Conservation (phyloP, 2,113 vertebrate genomes). For the Guaruba guarouba region DNA sequence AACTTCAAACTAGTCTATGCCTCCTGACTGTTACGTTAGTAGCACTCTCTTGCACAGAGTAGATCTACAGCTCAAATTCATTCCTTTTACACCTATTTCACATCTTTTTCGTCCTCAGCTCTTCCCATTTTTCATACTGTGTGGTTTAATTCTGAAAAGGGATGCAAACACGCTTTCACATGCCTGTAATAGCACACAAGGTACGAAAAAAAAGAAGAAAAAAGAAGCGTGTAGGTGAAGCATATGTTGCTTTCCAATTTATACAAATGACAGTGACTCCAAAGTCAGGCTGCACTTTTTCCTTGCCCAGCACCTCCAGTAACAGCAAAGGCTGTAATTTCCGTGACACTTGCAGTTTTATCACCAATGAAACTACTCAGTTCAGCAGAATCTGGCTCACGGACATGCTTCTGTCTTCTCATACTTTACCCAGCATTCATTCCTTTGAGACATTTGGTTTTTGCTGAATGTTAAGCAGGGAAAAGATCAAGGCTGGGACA, state of each 20-base stretch:
- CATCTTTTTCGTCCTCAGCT: background rate
- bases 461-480: background rate
- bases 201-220: background rate
- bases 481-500: background rate
- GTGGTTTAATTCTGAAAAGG: background rate
- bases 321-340: background rate
- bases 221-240: background rate
- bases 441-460: background rate
- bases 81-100: background rate
- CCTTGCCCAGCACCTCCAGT: background rate
- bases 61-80: background rate
- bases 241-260: background rate
- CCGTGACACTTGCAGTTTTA: background rate
- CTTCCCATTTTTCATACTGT: background rate
- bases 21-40: background rate
- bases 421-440: background rate
- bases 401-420: background rate
- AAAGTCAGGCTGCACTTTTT: background rate
- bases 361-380: background rate
- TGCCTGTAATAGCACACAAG: rapidly evolving
- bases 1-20: background rate
- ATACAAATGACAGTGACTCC: background rate
- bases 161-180: background rate
- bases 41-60: background rate
- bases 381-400: background rate